Evolutionary conservation across 1,140 invertebrate genomes (phyloP).

Genomic region (Physella acuta): DNA sequence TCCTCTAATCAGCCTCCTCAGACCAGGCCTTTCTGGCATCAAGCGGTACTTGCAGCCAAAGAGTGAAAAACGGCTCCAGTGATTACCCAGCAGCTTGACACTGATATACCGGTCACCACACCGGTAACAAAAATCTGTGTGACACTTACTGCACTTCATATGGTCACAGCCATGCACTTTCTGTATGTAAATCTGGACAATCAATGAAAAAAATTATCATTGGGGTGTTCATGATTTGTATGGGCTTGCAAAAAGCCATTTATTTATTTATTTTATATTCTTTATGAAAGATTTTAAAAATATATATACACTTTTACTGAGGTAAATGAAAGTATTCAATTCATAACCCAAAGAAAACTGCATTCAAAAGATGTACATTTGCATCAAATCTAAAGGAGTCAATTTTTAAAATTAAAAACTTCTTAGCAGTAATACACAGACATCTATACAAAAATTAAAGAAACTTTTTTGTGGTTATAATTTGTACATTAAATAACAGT

Average conservation of each 20-base stretch:
- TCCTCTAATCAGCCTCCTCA: slow-evolving; percentile 58
- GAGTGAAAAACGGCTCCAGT: slow-evolving; percentile 58
- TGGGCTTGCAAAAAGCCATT: too few relatives aligned
- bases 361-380: too few relatives aligned
- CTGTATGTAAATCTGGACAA: slow-evolving; percentile 59
- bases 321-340: too few relatives aligned
- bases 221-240: too few relatives aligned
- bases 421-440: background rate
- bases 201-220: background rate
- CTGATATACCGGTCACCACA: slow-evolving; percentile 58
- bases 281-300: too few relatives aligned
- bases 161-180: slow-evolving; percentile 61
- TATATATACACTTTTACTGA: too few relatives aligned
- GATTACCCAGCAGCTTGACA: slow-evolving; percentile 60
- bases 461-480: background rate
- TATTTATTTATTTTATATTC: too few relatives aligned
- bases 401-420: background rate
- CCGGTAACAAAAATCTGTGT: slow-evolving; percentile 61
- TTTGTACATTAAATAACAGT: background rate
- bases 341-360: too few relatives aligned
- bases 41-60: slow-evolving; percentile 61
- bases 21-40: slow-evolving; percentile 54
- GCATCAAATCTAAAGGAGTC: background rate
- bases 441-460: background rate
- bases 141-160: slow-evolving; percentile 60